Percentiles rank a stretch among this genome's conserved stretches.
These are phyloP conservation scores for Drosophila serrata DNA, from an alignment of 1,140 invertebrate genomes.

Conservation along the genomic window DNA sequence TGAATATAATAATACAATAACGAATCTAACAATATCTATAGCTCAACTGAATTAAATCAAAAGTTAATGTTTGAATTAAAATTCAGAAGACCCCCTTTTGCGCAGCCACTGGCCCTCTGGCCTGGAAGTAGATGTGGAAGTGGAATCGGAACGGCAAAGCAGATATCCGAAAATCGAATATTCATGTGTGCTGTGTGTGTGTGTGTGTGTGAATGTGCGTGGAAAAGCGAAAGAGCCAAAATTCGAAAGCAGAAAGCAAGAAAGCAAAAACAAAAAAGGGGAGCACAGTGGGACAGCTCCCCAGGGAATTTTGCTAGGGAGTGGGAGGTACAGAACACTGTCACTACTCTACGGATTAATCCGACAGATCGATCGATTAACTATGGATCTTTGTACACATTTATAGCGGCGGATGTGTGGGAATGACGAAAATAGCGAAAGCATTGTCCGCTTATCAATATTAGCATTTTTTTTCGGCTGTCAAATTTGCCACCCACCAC, in stretches of 20 bases:
- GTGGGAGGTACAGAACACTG: neutral
- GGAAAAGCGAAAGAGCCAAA: constrained; percentile 6
- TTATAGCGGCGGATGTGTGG: constrained; percentile 8
- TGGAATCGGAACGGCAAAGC: constrained; percentile 38
- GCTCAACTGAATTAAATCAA: too few relatives aligned
- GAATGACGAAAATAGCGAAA: neutral
- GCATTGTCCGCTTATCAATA: constrained; percentile 18
- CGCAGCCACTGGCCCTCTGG: constrained; percentile 3
- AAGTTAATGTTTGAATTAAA: too few relatives aligned
- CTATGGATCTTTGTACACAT: constrained; percentile 11
- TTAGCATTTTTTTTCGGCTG: constrained; percentile 15
- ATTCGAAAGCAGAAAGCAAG: constrained; percentile 15
- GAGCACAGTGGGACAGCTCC: constrained; percentile 6
- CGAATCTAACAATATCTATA: too few relatives aligned
- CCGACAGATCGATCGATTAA: constrained; percentile 26
- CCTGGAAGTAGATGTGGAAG: constrained; percentile 34
- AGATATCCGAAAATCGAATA: constrained; percentile 44
- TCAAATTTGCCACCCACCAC: constrained; percentile 23
- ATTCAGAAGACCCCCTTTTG: neutral
- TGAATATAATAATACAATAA: too few relatives aligned
- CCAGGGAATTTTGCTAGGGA: constrained; percentile 2
- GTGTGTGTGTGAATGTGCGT: constrained; percentile 2
- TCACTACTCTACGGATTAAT: neutral
- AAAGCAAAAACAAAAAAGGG: constrained; percentile 1
- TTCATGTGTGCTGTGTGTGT: neutral